Percentiles rank a stretch among this genome's conserved stretches.
phyloP scores from a whole-genome alignment of 2,888 invertebrate genomes.

The Griposia aprilina region DNA sequence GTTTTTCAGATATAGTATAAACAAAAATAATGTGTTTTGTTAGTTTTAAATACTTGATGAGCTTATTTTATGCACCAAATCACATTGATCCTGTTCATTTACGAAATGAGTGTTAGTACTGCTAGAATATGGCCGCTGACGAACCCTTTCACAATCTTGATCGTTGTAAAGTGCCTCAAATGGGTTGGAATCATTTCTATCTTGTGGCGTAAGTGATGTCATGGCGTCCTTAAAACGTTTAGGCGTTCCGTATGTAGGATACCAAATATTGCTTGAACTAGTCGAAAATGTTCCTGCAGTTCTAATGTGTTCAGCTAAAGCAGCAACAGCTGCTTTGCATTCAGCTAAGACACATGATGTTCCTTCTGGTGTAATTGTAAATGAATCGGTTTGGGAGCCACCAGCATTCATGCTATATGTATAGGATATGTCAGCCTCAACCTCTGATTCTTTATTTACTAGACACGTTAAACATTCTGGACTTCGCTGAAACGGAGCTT shows the following conservation, averaged over 20 bases:
- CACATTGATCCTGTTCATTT: not conserved
- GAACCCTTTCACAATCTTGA: not conserved
- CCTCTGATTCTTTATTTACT: not conserved
- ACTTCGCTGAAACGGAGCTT: not conserved
- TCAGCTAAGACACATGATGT: not conserved
- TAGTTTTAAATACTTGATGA: not conserved
- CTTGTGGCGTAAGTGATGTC: not conserved
- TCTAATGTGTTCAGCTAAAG: not conserved
- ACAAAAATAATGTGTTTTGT: not conserved
- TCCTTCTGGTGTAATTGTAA: not conserved
- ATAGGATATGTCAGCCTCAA: not conserved
- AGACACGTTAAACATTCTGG: not conserved
- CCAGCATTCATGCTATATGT: not conserved
- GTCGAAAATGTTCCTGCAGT: not conserved
- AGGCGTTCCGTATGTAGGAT: not conserved
- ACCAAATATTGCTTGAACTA: not conserved
- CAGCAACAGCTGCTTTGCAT: not conserved
- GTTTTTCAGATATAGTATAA: not conserved
- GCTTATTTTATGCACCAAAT: not conserved
- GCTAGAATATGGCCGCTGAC: not conserved
- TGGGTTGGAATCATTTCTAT: not conserved
- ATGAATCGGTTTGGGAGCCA: not conserved
- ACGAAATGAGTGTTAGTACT: not conserved
- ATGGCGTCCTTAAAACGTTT: not conserved
- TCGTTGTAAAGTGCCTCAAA: not conserved